Percentiles rank a stretch among this genome's conserved stretches.
phyloP scores from a whole-genome alignment of 2,797 vertebrate genomes.

The Petrocephalus sullivani region DNA sequence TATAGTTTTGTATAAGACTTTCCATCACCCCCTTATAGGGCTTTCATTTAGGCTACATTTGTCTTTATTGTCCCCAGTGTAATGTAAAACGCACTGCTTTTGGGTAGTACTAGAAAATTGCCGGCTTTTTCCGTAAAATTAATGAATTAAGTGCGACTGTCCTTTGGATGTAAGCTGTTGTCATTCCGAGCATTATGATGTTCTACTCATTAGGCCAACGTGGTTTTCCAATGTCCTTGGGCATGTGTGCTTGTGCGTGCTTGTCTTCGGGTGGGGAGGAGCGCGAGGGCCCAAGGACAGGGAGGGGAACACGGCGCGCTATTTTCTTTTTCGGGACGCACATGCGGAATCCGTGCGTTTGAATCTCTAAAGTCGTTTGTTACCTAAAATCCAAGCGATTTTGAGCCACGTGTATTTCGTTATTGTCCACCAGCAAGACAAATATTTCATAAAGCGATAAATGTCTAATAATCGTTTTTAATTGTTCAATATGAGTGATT shows the following conservation, averaged over 20 bases:
- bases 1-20: not conserved
- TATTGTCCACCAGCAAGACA: conserved; percentile 4
- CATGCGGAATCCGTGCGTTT: not conserved
- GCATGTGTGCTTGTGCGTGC: not conserved
- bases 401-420: not conserved
- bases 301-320: not conserved
- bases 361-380: not conserved
- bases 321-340: not conserved
- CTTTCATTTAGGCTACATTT: not conserved
- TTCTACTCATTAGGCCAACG: not conserved
- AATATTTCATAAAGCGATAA: conserved; percentile 11
- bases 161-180: not conserved
- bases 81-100: not conserved
- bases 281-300: not conserved
- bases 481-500: conserved; percentile 17
- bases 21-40: not conserved
- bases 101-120: not conserved
- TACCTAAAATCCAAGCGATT: not conserved
- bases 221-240: not conserved
- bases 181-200: not conserved
- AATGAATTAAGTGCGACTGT: not conserved
- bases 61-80: not conserved
- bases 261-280: not conserved
- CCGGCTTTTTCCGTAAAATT: not conserved
- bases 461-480: conserved; percentile 25